Conservation (phyloP, 2,113 vertebrate species). For the Oxyruncus cristatus region DNA sequence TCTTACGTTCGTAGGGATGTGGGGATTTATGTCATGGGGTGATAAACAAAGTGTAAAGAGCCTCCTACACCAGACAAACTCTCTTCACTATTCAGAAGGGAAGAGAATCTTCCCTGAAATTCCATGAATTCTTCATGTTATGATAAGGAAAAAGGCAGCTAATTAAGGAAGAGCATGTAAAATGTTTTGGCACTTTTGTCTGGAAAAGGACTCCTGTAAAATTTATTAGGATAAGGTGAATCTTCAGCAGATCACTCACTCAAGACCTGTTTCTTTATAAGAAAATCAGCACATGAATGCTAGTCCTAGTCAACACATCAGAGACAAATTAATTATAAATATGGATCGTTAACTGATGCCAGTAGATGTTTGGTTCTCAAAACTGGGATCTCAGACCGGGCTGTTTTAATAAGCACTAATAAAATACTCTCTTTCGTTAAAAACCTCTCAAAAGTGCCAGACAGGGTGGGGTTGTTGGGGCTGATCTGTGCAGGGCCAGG, state of each 20-base stretch:
- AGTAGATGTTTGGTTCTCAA: background rate
- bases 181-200: background rate
- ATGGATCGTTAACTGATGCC: background rate
- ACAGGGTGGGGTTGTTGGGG: background rate
- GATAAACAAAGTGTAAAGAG: background rate
- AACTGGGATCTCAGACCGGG: background rate
- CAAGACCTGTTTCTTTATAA: background rate
- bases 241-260: background rate
- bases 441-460: background rate
- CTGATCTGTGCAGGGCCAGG: background rate
- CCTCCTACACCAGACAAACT: background rate
- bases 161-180: background rate
- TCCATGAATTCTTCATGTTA: background rate
- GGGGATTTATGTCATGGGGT: background rate
- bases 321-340: background rate
- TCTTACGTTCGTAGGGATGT: background rate
- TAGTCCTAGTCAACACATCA: background rate
- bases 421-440: background rate
- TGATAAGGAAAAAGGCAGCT: background rate
- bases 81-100: background rate
- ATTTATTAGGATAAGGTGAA: background rate
- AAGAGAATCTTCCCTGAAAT: background rate
- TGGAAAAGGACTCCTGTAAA: slow-evolving; percentile 16
- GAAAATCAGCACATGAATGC: background rate
- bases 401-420: background rate